Evolutionary conservation across 2,113 vertebrate species (phyloP).

Genomic region (Sorex araneus): DNA sequence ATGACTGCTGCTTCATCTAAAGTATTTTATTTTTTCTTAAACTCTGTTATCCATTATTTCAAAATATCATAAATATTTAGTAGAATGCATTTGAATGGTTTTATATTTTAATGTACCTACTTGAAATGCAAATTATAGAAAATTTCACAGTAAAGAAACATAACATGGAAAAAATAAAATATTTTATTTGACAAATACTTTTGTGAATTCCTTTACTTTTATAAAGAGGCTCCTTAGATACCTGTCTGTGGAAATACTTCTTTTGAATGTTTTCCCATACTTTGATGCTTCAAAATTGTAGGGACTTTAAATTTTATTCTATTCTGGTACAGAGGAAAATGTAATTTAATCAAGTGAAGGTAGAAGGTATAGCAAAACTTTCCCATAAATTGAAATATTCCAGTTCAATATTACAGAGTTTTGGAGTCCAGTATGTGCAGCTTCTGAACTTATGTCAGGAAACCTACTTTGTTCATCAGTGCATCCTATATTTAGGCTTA

Average conservation of each 20-base stretch:
- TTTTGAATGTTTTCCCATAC: not conserved
- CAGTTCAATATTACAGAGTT: not conserved
- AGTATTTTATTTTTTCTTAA: not conserved
- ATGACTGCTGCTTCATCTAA: not conserved
- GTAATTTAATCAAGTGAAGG: constrained; percentile 1
- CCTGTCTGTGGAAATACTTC: not conserved
- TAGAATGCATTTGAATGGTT: no score
- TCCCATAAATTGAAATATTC: not conserved
- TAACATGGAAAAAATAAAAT: not conserved
- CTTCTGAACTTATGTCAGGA: not conserved
- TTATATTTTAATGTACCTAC: no score
- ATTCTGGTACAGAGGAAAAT: constrained; percentile 5
- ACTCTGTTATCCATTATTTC: no score
- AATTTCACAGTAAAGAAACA: no score
- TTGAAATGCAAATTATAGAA: no score
- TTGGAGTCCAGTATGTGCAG: not conserved
- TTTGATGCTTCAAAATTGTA: constrained; percentile 17
- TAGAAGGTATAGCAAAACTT: not conserved
- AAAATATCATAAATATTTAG: no score
- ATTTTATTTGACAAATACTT: constrained; percentile 23
- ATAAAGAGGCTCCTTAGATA: not conserved
- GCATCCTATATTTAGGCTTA: not conserved
- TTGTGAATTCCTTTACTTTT: constrained; percentile 7
- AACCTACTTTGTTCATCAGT: not conserved
- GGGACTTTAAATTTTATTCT: not conserved